Evolutionary conservation across 2,888 invertebrate genomes (phyloP).

Genomic region (Trypoxylon attenuatum): DNA sequence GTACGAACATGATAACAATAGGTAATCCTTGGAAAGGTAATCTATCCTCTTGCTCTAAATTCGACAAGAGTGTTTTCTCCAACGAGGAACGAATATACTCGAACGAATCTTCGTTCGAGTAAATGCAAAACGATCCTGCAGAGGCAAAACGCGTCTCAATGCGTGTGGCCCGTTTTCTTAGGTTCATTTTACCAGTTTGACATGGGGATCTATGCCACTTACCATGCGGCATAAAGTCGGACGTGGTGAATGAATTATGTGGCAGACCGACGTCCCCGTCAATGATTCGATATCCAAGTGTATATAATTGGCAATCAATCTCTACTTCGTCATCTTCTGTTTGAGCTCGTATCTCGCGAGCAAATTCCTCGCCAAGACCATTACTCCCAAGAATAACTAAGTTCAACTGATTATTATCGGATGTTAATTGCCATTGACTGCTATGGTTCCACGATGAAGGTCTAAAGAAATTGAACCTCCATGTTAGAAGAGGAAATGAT

Average conservation of each 20-base stretch:
- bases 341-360: conserved; percentile 88
- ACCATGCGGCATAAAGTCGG: conserved; percentile 94
- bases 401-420: conserved; percentile 86
- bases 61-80: conserved; percentile 91
- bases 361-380: conserved; percentile 90
- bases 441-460: conserved; percentile 81
- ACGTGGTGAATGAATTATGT: conserved; percentile 87
- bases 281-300: conserved; percentile 89
- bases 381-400: conserved; percentile 91
- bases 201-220: no score
- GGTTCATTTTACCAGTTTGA: no score
- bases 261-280: conserved; percentile 89
- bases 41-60: conserved; percentile 93
- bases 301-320: conserved; percentile 87
- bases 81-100: conserved; percentile 94
- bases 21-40: conserved; percentile 90
- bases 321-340: conserved; percentile 92
- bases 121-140: conserved; percentile 88
- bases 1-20: conserved; percentile 92
- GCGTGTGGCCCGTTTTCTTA: no score
- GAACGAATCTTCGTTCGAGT: conserved; percentile 92
- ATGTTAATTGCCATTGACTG: conserved; percentile 80
- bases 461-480: no score
- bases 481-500: background rate
- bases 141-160: no score